Evolutionary conservation across 2,113 vertebrate species (phyloP), one percentile per base, ranked within the genome.

Genomic region (Caracal caracal): DNA sequence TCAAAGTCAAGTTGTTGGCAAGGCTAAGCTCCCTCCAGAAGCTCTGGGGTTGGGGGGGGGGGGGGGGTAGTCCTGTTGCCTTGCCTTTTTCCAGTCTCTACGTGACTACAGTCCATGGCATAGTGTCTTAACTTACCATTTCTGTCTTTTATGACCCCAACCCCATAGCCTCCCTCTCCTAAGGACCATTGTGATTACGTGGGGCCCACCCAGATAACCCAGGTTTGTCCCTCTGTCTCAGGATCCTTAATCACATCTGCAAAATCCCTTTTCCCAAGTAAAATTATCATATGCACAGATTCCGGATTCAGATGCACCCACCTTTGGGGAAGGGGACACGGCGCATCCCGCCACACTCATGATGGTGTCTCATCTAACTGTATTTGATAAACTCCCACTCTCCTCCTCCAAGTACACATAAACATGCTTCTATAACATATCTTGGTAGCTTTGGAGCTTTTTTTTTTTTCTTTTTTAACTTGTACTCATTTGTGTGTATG

Each of bases 341-440:
- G 12, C 11, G 70, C 8, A 1, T 26, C 16, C 43, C 35, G 0
- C 68, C 12, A 5, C 9, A 10, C 12, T 70, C 15, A 15, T 2
- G 28, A 28, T 10, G 33, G 35, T 43, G 3, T 71, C 43, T 35
- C 28, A 0, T 1, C 15, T 28, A 6, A 30, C 15, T 22, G 1
- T n/a, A 19, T n/a, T 9, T 17, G 49, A 17, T 7, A 75, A 49
- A 4, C 6, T 28, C 20, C 17, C 30, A 0, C 43, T n/a, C 26
- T n/a, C 49, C 22, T 35, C 26, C 12, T 1, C n/a, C 28, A 51
- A 37, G 30, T 2, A 35, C 35, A 10, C 37, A 1, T 2, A 24
- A 43, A 17, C 35, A 7, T 0, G 1, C 49, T 76, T 13, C 33
- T 40, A 0, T n/a, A 1, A 5, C 2, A 0, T 5, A 3, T 35